A percentile compares a stretch with the other conserved stretches of the same genome.
Evolutionary conservation across 2,888 invertebrate genomes (phyloP).

Genomic region (Mythimna albipuncta): DNA sequence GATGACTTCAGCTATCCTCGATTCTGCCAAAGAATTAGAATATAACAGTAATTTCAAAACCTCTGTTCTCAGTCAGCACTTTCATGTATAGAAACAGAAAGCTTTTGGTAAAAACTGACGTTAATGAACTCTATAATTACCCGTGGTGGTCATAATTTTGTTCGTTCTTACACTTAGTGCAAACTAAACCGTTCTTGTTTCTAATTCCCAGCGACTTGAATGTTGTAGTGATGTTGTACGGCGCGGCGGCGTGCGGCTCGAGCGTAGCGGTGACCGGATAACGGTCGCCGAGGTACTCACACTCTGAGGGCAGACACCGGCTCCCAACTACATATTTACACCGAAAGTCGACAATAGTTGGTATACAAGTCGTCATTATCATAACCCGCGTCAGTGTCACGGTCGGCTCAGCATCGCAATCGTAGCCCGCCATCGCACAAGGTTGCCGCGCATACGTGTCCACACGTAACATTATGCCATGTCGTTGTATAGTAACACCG

Average conservation of each 20-base stretch:
- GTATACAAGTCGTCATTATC: conserved; percentile 81
- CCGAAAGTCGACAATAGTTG: conserved; percentile 74
- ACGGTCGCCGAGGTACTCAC: conserved; percentile 84
- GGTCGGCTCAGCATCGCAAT: conserved; percentile 83
- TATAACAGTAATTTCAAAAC: neutral
- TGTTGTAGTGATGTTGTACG: conserved; percentile 75
- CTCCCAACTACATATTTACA: conserved; percentile 72
- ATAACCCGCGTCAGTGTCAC: conserved; percentile 87
- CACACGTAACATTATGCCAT: conserved; percentile 81
- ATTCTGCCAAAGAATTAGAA: conserved; percentile 1
- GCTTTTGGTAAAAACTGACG: conserved; percentile 11
- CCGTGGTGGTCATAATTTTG: conserved; percentile 36
- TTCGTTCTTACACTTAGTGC: conserved; percentile 54
- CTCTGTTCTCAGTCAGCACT: neutral
- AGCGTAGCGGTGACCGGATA: conserved; percentile 87
- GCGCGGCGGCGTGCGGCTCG: conserved; percentile 64
- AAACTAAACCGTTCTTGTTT: conserved; percentile 74
- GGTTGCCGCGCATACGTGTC: conserved; percentile 84
- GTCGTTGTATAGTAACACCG: conserved; percentile 63
- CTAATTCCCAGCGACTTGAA: conserved; percentile 77
- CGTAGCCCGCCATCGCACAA: conserved; percentile 82
- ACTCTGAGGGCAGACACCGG: conserved; percentile 77
- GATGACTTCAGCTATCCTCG: neutral
- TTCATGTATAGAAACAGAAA: conserved; percentile 46
- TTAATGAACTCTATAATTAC: conserved; percentile 48